Base-by-base conservation (phyloP, 2,888 invertebrate species). In the Epirrhoe alternata region DNA sequence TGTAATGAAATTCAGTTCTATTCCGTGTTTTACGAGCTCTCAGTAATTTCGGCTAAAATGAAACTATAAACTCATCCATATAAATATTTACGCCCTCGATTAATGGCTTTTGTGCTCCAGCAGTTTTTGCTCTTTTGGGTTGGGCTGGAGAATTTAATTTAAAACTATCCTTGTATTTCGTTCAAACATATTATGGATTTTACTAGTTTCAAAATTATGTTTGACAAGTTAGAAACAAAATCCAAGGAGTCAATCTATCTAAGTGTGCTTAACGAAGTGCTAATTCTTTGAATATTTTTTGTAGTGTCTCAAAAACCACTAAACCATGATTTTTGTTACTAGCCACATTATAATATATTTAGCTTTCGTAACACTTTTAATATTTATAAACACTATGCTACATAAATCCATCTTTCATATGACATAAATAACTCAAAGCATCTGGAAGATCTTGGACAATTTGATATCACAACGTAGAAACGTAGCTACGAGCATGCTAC, bases 401-500 rank as follows among this genome's bases (percentile, higher is more conserved):
- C 38, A 38, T 10, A 38, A 6, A 2, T 0, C 3, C 7, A 38
- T 7, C 10, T 8, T 6, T 38, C 8, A 3, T 10, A 10, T 10
- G 10, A 10, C 45, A 45, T 42, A 8, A 33, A 33, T 47, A 47
- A 51, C 57, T 57, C 31, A 8, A 50, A 16, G 17, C 16, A 31
- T 10, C 30, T 1, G 52, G n/a, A 52, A 30, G 12, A 17, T 6
- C 30, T n/a, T n/a, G 30, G 30, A n/a, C 12, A n/a, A 16, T 42
- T 45, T 33, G n/a, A 45, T 24, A 47, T 61, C 12, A 24, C 24
- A 24, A 24, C 45, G 30, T 51, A 54, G 59, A 50, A 49, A n/a
- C 30, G 1, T 12, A 33, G 50, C 55, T 66, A 62, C 47, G 53
- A 61, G 6, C 55, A 45, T 57, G 58, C 65, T 66, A 68, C 72